Conservation (phyloP, 2,797 vertebrate species). For the Hydrolagus colliei region DNA sequence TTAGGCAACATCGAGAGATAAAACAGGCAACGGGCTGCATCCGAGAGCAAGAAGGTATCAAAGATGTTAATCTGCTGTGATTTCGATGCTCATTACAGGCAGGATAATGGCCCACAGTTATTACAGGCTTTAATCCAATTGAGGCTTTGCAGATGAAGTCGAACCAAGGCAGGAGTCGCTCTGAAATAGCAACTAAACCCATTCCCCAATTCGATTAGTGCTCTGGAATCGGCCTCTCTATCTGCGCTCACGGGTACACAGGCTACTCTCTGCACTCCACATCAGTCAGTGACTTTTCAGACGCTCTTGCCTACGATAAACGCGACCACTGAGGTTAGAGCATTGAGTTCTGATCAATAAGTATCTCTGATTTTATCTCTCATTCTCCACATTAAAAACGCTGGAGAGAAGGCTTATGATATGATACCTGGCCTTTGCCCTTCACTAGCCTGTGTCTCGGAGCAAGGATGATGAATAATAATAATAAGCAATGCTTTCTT, state of each 20-base stretch:
- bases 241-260: not conserved
- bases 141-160: not conserved
- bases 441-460: no score
- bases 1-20: no score
- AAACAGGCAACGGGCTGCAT: not conserved
- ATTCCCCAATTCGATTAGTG: slow-evolving; percentile 12
- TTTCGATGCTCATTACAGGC: slow-evolving; percentile 1
- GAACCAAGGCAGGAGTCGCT: slow-evolving; percentile 16
- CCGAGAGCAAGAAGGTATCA: not conserved
- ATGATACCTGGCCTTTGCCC: no score
- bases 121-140: slow-evolving; percentile 28
- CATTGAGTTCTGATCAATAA: no score
- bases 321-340: no score
- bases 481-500: no score
- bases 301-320: no score
- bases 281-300: no score
- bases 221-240: slow-evolving; percentile 7
- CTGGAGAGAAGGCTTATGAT: no score
- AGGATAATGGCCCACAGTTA: not conserved
- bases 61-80: slow-evolving; percentile 6
- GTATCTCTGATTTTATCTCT: no score
- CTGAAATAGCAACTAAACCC: slow-evolving; percentile 10
- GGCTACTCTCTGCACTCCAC: not conserved
- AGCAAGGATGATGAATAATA: no score
- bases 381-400: no score